A percentile compares a stretch with the other conserved stretches of the same genome.
These are phyloP conservation scores for Cremastinae sp. DNA, from an alignment of 2,888 invertebrate genomes.

Conservation along the genomic window DNA sequence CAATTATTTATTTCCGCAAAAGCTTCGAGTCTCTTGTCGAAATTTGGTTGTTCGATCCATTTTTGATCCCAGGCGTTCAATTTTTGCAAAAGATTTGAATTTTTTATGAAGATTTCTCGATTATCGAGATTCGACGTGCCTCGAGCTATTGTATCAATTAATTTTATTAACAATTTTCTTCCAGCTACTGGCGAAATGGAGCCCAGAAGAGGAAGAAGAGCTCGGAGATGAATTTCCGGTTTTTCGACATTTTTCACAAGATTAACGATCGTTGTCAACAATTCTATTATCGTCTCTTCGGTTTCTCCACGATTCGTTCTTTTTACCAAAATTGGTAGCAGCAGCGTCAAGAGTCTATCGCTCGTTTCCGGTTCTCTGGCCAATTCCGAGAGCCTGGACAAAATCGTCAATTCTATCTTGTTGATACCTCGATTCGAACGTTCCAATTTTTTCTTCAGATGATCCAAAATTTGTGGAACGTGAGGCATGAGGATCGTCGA, in stretches of 20 bases:
- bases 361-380: conserved; percentile 86
- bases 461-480: conserved; percentile 86
- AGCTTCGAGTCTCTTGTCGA: conserved; percentile 89
- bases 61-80: conserved; percentile 93
- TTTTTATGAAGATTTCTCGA: conserved; percentile 80
- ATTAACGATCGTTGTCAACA: conserved; percentile 88
- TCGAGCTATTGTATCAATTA: conserved; percentile 84
- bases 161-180: conserved; percentile 85
- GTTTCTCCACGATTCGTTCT: conserved; percentile 83
- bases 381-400: conserved; percentile 89
- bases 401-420: conserved; percentile 86
- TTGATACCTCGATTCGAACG: conserved; percentile 84
- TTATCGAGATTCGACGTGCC: conserved; percentile 72
- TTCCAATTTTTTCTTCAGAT: conserved; percentile 85
- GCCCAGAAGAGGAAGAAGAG: conserved; percentile 87
- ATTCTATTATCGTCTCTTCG: conserved; percentile 86
- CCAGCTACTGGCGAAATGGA: conserved; percentile 85
- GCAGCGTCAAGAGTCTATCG: conserved; percentile 85
- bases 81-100: conserved; percentile 83
- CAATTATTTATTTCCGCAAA: conserved; percentile 86
- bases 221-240: conserved; percentile 85
- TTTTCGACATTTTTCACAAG: conserved; percentile 86
- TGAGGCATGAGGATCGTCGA: conserved; percentile 88
- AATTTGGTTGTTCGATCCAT: conserved; percentile 97
- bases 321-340: conserved; percentile 87